Base-by-base conservation (phyloP, 2,797 vertebrate species). In the Pseudotriccus pelzelni region DNA sequence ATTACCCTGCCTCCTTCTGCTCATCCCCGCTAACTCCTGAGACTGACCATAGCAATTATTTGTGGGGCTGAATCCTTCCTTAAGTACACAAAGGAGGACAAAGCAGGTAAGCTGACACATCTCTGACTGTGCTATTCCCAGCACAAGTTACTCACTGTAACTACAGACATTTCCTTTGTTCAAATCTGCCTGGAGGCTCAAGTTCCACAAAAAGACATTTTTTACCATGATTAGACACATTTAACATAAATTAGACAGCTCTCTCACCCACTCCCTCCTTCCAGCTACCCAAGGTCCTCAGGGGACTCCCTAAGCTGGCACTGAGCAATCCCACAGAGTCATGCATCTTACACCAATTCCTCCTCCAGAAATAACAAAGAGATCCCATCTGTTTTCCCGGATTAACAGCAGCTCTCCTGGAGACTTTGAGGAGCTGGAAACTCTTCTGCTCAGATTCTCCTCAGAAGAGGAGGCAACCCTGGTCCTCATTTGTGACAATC, bases 161-260 rank as follows among this genome's bases (percentile, higher is more conserved):
- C 58, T 70, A 77, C 78, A 91, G 55, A 78, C 37, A 43, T n/a
- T 66, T 77, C 66, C 73, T 84, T 91, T 78, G 80, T 73, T 94
- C 53, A 37, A 49, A 86, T 59, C 52, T 93, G 90, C 91, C 91
- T 68, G 46, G 55, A 88, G 74, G 86, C 50, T 94, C 50, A 32
- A n/a, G 73, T 81, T 88, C 80, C 77, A 88, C 46, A 93, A 70
- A 85, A 87, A 81, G 49, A 41, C 67, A 14, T 39, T 93, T 95
- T 81, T 88, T n/a, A 28, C 83, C 1, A 5, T 1, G 53, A 95
- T 95, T 80, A 41, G 60, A 55, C 62, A 32, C 52, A 86, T 77
- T 90, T 88, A 88, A 84, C 80, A 86, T 60, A 74, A 74, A 94
- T 90, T 39, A 88, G 80, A 88, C 76, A 86, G 85, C 80, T 93